These are phyloP conservation scores for Ladona fulva DNA, from an alignment of 1,140 invertebrate genomes.

Conservation along the genomic window DNA sequence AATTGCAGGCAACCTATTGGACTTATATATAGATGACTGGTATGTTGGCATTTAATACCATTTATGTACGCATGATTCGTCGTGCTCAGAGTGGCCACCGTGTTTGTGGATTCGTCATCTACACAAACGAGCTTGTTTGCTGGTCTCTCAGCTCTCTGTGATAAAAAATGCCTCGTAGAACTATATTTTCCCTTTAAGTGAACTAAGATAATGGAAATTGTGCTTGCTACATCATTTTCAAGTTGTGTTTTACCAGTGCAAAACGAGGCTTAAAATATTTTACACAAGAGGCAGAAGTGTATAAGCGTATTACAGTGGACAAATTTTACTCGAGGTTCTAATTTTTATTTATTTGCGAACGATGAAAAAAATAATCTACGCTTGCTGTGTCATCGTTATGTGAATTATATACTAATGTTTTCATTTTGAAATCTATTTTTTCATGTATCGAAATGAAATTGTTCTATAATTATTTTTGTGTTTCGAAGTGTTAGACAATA, in stretches of 20 bases:
- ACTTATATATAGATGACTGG: background rate
- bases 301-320: background rate
- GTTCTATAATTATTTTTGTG: background rate
- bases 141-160: background rate
- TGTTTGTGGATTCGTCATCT: background rate
- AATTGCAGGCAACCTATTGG: background rate
- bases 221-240: background rate
- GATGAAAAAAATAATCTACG: no score
- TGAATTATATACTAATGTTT: no score
- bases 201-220: background rate
- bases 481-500: background rate
- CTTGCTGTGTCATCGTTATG: no score
- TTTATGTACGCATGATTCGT: background rate
- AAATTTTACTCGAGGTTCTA: no score
- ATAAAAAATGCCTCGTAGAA: constrained; percentile 4
- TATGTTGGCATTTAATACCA: constrained; percentile 10
- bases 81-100: background rate
- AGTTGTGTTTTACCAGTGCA: background rate
- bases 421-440: background rate
- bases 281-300: background rate
- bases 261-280: background rate
- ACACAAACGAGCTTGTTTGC: background rate
- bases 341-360: no score
- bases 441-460: background rate
- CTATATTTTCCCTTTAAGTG: background rate